Percentiles rank a stretch among this genome's conserved stretches.
Conservation (phyloP, 2,797 vertebrate genomes). For the Halcyon smyrnensis region DNA sequence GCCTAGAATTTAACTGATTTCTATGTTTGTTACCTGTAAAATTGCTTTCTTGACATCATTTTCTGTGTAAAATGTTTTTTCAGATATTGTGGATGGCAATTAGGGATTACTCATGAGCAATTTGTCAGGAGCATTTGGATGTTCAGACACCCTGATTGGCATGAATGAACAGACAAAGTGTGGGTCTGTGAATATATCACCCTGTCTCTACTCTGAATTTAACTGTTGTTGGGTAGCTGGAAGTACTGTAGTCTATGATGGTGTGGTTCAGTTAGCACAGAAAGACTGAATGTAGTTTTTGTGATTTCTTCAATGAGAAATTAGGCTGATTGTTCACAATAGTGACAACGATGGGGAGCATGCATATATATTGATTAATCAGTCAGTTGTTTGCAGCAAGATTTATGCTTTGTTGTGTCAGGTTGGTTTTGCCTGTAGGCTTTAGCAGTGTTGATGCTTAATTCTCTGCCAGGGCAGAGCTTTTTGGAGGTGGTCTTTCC, state of each 20-base stretch:
- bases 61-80: neutral
- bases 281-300: neutral
- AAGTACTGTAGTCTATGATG: rapidly evolving
- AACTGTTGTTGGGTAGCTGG: neutral
- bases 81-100: neutral
- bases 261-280: neutral
- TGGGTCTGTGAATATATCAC: neutral
- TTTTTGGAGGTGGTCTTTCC: neutral
- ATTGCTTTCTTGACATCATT: neutral
- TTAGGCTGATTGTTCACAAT: neutral
- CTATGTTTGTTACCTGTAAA: neutral
- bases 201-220: neutral
- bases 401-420: neutral
- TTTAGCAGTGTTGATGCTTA: neutral
- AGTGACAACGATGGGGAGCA: rapidly evolving
- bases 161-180: neutral
- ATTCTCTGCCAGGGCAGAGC: neutral
- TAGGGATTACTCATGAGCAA: neutral
- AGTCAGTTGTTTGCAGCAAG: neutral
- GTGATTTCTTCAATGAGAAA: neutral
- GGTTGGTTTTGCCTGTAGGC: neutral
- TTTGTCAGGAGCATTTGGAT: neutral
- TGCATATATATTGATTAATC: neutral
- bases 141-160: neutral
- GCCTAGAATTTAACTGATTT: neutral